A percentile compares a stretch with the other conserved stretches of the same genome.
phyloP scores from a whole-genome alignment of 2,888 invertebrate species.

The Drosophila kanekoi region DNA sequence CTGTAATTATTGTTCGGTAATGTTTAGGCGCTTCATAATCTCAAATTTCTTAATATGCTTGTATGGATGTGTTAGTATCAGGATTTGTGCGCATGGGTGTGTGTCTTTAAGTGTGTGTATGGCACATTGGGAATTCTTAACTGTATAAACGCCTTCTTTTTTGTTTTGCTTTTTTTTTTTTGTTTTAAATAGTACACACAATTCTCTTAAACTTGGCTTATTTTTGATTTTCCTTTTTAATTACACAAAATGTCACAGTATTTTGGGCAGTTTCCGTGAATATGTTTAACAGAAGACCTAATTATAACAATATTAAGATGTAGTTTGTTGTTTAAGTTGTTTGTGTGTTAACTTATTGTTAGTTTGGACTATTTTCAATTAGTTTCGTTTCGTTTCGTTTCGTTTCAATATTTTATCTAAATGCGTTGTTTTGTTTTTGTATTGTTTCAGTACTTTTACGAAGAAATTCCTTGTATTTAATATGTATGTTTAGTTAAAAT shows the following conservation, averaged over 20 bases:
- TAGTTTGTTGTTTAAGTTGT: conserved; percentile 21
- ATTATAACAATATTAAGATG: conserved; percentile 24
- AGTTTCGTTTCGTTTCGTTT: conserved; percentile 30
- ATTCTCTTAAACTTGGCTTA: conserved; percentile 15
- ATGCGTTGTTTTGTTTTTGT: conserved; percentile 41
- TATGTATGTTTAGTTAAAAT: conserved; percentile 58
- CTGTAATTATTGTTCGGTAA: conserved; percentile 52
- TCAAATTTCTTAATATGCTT: conserved; percentile 26
- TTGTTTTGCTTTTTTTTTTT: too few species aligned
- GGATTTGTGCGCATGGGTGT: conserved; percentile 1
- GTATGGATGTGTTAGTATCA: conserved; percentile 2
- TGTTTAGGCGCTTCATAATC: conserved; percentile 41
- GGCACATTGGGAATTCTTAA: conserved; percentile 67
- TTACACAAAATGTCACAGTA: conserved; percentile 52
- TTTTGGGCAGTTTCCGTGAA: conserved; percentile 56
- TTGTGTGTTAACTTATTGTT: conserved; percentile 38
- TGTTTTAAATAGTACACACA: background rate
- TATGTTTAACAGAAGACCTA: conserved; percentile 43
- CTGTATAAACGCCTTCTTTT: conserved; percentile 27
- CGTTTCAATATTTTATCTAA: conserved; percentile 47
- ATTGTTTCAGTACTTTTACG: conserved; percentile 47
- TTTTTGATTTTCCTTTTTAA: conserved; percentile 19
- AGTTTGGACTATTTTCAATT: conserved; percentile 46
- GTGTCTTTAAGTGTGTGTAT: conserved; percentile 46
- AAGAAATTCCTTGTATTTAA: conserved; percentile 63